phyloP scores from a whole-genome alignment of 2,888 invertebrate genomes.

The Andrena bucephala region DNA sequence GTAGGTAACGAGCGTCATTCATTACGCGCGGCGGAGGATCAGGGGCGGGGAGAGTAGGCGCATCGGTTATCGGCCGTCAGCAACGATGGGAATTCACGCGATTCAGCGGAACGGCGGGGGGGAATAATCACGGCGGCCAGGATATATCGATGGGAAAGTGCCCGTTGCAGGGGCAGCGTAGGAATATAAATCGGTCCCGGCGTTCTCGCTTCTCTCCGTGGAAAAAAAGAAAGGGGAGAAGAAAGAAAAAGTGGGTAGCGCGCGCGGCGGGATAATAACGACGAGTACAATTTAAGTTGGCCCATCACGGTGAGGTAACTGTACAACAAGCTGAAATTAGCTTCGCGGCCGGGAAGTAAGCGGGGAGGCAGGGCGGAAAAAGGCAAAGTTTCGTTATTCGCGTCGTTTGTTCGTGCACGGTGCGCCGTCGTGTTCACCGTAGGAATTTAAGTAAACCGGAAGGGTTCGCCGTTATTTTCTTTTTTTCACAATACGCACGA shows the following conservation, averaged over 20 bases:
- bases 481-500: slow-evolving; percentile 24
- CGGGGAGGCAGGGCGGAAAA: neutral
- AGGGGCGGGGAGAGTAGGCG: neutral
- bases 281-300: slow-evolving; percentile 53
- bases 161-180: no score
- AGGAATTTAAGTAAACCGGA: slow-evolving; percentile 55
- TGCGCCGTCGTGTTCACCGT: slow-evolving; percentile 8
- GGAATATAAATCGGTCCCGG: no score
- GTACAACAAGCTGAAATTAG: slow-evolving; percentile 45
- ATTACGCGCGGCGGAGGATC: neutral
- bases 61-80: slow-evolving; percentile 34
- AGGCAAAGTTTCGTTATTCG: slow-evolving; percentile 40
- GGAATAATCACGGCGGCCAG: no score
- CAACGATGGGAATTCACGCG: neutral
- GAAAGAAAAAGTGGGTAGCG: neutral
- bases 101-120: no score
- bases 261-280: slow-evolving; percentile 11
- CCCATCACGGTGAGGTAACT: slow-evolving; percentile 46
- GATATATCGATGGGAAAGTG: no score
- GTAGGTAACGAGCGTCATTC: slow-evolving; percentile 83
- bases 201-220: no score
- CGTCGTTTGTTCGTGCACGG: slow-evolving; percentile 5
- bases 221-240: neutral
- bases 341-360: slow-evolving; percentile 16
- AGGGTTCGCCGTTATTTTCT: neutral